phyloP scores from a whole-genome alignment of 2,888 invertebrate genomes.

The Apamea crenata region DNA sequence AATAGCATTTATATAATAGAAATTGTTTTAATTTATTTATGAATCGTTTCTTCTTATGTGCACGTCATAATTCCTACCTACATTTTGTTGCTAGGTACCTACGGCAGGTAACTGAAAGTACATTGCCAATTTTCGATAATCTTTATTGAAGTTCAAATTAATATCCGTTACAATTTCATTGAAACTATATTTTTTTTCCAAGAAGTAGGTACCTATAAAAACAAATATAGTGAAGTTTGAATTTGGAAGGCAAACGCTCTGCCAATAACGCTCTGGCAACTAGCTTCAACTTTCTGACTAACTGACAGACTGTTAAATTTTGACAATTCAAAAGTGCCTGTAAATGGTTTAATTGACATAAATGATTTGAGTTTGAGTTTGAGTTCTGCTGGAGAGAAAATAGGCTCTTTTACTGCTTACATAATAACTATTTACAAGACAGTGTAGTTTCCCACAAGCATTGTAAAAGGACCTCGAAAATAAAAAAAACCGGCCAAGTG shows the following conservation, averaged over 20 bases:
- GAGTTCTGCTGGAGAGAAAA: no score
- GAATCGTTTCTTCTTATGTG: neutral
- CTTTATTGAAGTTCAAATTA: slow-evolving; percentile 12
- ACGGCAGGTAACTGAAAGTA: neutral
- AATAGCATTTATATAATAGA: no score
- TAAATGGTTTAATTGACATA: no score
- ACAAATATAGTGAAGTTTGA: neutral
- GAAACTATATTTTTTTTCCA: neutral
- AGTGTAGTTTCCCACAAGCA: neutral
- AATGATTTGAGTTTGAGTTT: no score
- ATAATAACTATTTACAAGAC: neutral
- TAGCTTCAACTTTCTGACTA: no score
- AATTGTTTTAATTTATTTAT: no score
- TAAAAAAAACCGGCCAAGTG: neutral
- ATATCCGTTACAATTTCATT: slow-evolving; percentile 4
- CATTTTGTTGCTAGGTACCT: neutral
- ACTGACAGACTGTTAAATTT: no score
- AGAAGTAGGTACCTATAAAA: neutral
- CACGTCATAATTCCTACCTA: neutral
- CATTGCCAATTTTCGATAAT: slow-evolving; percentile 4
- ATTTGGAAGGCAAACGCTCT: neutral
- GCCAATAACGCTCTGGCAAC: no score
- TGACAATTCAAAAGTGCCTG: no score
- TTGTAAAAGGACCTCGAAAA: neutral
- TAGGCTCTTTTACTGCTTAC: neutral